Evolutionary conservation across 2,888 invertebrate genomes (phyloP).

Genomic region (Sarcophaga variegata): DNA sequence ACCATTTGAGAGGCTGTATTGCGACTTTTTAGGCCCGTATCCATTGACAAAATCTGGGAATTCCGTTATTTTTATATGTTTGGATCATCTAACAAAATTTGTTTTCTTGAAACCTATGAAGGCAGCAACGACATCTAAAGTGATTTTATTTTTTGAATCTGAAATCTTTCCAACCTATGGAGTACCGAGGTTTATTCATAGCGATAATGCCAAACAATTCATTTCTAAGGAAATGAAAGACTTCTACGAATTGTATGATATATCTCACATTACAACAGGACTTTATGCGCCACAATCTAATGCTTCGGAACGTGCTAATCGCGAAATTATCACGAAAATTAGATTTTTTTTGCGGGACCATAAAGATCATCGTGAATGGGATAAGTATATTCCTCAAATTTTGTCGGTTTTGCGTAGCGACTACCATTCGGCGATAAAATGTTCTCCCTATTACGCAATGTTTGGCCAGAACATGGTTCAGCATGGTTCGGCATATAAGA

Average conservation of each 20-base stretch:
- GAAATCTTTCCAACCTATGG: conserved; percentile 54
- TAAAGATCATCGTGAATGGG: neutral
- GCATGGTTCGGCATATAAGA: conserved; percentile 29
- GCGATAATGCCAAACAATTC: conserved; percentile 61
- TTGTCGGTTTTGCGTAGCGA: conserved; percentile 34
- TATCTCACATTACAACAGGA: conserved; percentile 40
- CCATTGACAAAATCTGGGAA: neutral
- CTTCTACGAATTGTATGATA: conserved; percentile 36
- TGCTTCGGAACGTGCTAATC: conserved; percentile 59
- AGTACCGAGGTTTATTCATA: conserved; percentile 49
- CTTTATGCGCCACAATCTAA: conserved; percentile 41
- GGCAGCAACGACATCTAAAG: conserved; percentile 19
- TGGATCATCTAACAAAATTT: conserved; percentile 32
- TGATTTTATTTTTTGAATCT: conserved; percentile 36
- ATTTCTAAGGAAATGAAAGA: conserved; percentile 43
- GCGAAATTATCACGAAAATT: conserved; percentile 39
- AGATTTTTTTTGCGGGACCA: neutral
- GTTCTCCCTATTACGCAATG: conserved; percentile 27
- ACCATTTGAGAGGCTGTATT: conserved; percentile 36
- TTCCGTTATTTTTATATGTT: conserved; percentile 15
- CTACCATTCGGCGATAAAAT: conserved; percentile 37
- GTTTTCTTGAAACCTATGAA: conserved; percentile 14
- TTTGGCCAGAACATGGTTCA: conserved; percentile 46
- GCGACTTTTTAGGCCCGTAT: conserved; percentile 37
- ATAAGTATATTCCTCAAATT: conserved; percentile 22